Evolutionary conservation across 1,140 invertebrate genomes (phyloP).

Genomic region (Drosophila funebris): DNA sequence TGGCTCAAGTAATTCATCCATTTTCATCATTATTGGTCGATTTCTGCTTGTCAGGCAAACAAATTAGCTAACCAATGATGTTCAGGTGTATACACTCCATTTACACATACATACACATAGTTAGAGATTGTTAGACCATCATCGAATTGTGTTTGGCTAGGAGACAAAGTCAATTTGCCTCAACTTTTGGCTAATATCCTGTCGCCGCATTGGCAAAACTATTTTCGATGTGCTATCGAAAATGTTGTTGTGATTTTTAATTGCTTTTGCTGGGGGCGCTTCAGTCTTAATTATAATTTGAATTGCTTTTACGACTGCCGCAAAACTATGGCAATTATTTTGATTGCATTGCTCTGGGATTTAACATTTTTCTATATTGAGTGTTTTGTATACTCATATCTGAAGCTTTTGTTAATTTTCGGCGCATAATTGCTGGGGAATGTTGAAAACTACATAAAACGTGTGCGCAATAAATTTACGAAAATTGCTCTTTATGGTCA

Average conservation of each 20-base stretch:
- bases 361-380: slow-evolving; percentile 20
- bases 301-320: slow-evolving; percentile 67
- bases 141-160: slow-evolving; percentile 24
- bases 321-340: slow-evolving; percentile 67
- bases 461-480: slow-evolving; percentile 49
- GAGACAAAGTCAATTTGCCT: slow-evolving; percentile 64
- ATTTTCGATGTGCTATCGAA: slow-evolving; percentile 61
- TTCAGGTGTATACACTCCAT: slow-evolving; percentile 9
- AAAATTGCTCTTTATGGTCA: slow-evolving; percentile 68
- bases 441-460: slow-evolving; percentile 52
- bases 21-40: slow-evolving; percentile 14
- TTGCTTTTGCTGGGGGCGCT: slow-evolving; percentile 64
- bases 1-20: not conserved
- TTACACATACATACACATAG: not conserved
- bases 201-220: slow-evolving; percentile 68
- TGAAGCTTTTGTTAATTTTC: slow-evolving; percentile 47
- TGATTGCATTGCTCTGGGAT: slow-evolving; percentile 44
- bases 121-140: not conserved
- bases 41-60: slow-evolving; percentile 53
- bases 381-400: slow-evolving; percentile 1
- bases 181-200: slow-evolving; percentile 75
- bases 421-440: slow-evolving; percentile 10
- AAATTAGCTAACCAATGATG: slow-evolving; percentile 52
- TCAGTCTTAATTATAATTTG: slow-evolving; percentile 71
- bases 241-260: slow-evolving; percentile 68